A percentile compares a stretch with the other conserved stretches of the same genome.
These are phyloP conservation scores for Drosophila mulleri DNA, from an alignment of 2,888 invertebrate species.

Conservation along the genomic window DNA sequence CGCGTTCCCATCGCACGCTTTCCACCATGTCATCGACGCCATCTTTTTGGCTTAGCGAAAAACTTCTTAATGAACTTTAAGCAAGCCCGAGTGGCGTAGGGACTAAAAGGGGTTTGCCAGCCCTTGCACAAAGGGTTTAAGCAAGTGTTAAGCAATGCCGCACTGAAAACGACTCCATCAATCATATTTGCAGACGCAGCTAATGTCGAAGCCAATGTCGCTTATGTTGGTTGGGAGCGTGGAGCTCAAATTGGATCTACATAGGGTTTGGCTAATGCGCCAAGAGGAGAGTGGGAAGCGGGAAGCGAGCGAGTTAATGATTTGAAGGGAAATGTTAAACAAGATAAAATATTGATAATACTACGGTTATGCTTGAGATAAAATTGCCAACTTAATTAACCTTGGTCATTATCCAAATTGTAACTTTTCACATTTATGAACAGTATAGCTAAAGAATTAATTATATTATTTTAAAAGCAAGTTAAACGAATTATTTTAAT, in stretches of 20 bases:
- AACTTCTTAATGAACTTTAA: conserved; percentile 77
- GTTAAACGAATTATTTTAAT: no score
- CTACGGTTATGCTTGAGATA: no score
- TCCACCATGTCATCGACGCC: conserved; percentile 65
- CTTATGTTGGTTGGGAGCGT: conserved; percentile 19
- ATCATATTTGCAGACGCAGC: conserved; percentile 62
- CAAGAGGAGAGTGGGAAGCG: no score
- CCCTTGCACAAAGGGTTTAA: conserved; percentile 71
- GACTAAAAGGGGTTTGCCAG: conserved; percentile 1
- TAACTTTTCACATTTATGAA: not conserved
- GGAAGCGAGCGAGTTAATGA: not conserved
- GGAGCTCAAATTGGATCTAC: not conserved
- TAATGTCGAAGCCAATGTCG: conserved; percentile 42
- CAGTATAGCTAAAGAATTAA: no score
- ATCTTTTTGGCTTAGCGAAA: conserved; percentile 38
- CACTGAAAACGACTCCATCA: conserved; percentile 56
- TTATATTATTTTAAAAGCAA: no score
- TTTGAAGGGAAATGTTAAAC: not conserved
- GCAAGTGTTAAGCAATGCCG: conserved; percentile 70
- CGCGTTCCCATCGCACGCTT: not conserved
- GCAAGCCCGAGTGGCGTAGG: conserved; percentile 3
- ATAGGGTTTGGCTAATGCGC: conserved; percentile 17
- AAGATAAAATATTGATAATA: not conserved
- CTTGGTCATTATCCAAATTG: not conserved
- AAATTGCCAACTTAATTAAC: not conserved